Percentiles rank a stretch among this genome's conserved stretches.
These are phyloP conservation scores for Troides helena DNA, from an alignment of 2,888 invertebrate species.

Conservation along the genomic window DNA sequence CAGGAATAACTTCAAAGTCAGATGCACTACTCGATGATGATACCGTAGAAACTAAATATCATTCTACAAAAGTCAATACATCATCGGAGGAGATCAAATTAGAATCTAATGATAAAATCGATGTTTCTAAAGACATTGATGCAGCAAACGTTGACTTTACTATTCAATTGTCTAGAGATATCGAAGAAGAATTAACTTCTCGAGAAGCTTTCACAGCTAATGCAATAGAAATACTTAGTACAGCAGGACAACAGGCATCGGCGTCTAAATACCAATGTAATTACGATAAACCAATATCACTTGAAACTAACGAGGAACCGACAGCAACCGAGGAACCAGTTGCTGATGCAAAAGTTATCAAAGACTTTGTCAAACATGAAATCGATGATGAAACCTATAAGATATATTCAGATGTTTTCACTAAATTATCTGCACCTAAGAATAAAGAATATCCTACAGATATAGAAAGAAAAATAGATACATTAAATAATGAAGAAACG, in stretches of 20 bases:
- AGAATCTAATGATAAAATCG: neutral
- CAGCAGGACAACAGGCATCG: neutral
- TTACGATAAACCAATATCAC: neutral
- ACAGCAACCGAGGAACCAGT: neutral
- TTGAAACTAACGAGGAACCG: neutral
- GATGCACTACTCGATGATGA: neutral
- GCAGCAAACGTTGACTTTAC: neutral
- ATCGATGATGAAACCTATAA: slow-evolving; percentile 27
- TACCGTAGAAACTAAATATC: neutral
- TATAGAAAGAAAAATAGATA: neutral
- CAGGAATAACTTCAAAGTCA: neutral
- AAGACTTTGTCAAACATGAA: slow-evolving; percentile 6
- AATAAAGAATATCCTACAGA: slow-evolving; percentile 25
- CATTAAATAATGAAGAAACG: neutral
- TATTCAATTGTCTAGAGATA: neutral
- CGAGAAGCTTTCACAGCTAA: neutral
- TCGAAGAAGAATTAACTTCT: neutral
- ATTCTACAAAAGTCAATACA: neutral
- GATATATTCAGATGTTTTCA: slow-evolving; percentile 32
- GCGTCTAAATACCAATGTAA: neutral
- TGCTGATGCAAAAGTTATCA: neutral
- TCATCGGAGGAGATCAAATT: neutral
- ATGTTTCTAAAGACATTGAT: neutral
- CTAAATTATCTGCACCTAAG: slow-evolving; percentile 35
- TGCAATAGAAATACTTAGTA: neutral